Percentiles rank a stretch among this genome's conserved stretches.
These are phyloP conservation scores for Helicoverpa assulta DNA, from an alignment of 2,888 invertebrate genomes.

Conservation along the genomic window DNA sequence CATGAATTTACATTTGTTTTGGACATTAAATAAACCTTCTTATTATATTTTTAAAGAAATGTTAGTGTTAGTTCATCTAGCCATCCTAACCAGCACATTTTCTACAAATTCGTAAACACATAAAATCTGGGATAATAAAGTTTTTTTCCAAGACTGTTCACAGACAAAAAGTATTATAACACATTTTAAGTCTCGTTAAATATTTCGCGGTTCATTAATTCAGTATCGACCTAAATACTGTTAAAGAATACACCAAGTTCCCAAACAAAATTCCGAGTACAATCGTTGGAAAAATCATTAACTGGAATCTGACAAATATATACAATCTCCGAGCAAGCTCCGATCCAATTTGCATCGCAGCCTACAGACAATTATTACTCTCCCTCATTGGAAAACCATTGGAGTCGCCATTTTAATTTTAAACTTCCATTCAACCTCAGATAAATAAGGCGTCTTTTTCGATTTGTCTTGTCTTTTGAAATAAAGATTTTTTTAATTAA, in stretches of 20 bases:
- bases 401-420: constrained; percentile 66
- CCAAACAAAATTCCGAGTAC: constrained; percentile 35
- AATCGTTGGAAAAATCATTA: constrained; percentile 47
- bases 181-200: background rate
- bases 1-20: background rate
- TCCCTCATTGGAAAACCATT: constrained; percentile 73
- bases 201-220: constrained; percentile 9
- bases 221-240: background rate
- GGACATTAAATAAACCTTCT: too few species aligned
- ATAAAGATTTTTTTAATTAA: constrained; percentile 67
- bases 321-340: constrained; percentile 57
- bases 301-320: constrained; percentile 51
- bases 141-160: background rate
- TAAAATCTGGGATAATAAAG: background rate
- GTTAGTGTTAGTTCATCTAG: too few species aligned
- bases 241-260: constrained; percentile 13
- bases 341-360: constrained; percentile 66
- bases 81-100: too few species aligned
- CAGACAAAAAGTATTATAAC: constrained; percentile 9
- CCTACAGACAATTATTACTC: constrained; percentile 72
- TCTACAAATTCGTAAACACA: background rate
- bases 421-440: constrained; percentile 59
- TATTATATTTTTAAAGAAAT: too few species aligned
- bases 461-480: constrained; percentile 55
- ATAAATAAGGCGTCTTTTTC: constrained; percentile 66